Base-by-base conservation (phyloP, 2,113 vertebrate species). In the Pedionomus torquatus region DNA sequence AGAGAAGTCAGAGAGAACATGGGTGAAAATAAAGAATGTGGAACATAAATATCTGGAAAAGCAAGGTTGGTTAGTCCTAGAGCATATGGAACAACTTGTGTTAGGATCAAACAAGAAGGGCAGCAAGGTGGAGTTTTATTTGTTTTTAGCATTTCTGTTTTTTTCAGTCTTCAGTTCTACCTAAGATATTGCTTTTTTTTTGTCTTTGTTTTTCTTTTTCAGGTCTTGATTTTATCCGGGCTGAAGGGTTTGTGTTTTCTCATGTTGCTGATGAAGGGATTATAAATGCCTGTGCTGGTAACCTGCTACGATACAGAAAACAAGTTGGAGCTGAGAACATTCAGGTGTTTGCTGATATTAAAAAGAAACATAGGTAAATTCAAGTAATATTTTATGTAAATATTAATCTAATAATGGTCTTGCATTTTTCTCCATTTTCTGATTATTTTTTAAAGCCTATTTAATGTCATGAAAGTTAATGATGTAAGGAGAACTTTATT, bases 281-380 rank as follows among this genome's bases (percentile, higher is more conserved):
- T 77, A 96, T 99, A 83, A 98, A 99, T 31, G 99, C 99, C 41
- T 99, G 98, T 46, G 97, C 96, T 37, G 97, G 98, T 17, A 94
- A 98, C 35, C 96, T 99, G 97, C 98, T 44, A 97, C 95, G 98
- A 51, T 99, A 99, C 82, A 98, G 99, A 74, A 98, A 97, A 83
- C 97, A 97, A 68, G 83, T 98, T n/a, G 98, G 98, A 92, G 99
- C 98, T 28, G 98, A 99, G 69, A 98, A 98, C 54, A 78, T 99
- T 86, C 98, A 98, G 93, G 98, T 99, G 94, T 99, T 99, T 61
- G 98, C 99, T 5, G 99, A 99, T 90, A 98, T 99, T 93, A 99
- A 99, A 89, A 99, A 99, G 97, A 99, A 99, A 54, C 99, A 99
- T 97, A 99, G 99, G 99, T 99, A 97, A 97, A 85, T 77, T 60